Evolutionary conservation across 2,888 invertebrate species (phyloP).

Genomic region (Sinhomidia bicolor): DNA sequence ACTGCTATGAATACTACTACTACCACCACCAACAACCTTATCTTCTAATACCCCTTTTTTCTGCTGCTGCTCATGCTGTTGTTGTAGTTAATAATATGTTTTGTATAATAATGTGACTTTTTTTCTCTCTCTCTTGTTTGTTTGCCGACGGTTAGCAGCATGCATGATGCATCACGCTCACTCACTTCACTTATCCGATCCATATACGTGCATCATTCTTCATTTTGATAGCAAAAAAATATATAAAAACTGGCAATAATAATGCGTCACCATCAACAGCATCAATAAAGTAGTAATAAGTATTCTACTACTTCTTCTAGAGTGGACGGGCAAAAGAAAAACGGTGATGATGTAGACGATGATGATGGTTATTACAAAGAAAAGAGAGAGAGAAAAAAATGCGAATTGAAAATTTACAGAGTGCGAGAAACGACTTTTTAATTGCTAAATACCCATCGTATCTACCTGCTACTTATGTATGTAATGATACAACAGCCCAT

Average conservation of each 20-base stretch:
- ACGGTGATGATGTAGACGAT: background rate
- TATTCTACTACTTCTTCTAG: background rate
- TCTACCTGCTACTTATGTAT: slow-evolving; percentile 29
- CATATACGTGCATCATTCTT: slow-evolving; percentile 26
- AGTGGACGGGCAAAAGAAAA: background rate
- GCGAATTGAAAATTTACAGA: slow-evolving; percentile 72
- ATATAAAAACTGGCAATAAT: background rate
- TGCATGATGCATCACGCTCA: slow-evolving; percentile 38
- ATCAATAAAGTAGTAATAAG: background rate
- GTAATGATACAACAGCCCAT: slow-evolving; percentile 49
- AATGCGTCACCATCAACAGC: background rate
- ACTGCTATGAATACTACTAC: slow-evolving; percentile 39
- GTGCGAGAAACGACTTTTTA: slow-evolving; percentile 73
- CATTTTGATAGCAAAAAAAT: slow-evolving; percentile 11
- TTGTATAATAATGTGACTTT: background rate
- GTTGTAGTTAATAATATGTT: background rate
- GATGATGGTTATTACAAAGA: background rate
- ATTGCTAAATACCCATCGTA: slow-evolving; percentile 67
- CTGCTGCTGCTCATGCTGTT: background rate
- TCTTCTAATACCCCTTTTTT: background rate
- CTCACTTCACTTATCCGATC: background rate
- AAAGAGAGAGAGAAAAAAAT: too few relatives aligned
- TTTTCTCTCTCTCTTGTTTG: background rate
- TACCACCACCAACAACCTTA: too few relatives aligned
- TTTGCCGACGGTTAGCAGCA: slow-evolving; percentile 35